A percentile compares a stretch with the other conserved stretches of the same genome.
phyloP scores from a whole-genome alignment of 2,797 vertebrate genomes.

The Synaphobranchus kaupii region DNA sequence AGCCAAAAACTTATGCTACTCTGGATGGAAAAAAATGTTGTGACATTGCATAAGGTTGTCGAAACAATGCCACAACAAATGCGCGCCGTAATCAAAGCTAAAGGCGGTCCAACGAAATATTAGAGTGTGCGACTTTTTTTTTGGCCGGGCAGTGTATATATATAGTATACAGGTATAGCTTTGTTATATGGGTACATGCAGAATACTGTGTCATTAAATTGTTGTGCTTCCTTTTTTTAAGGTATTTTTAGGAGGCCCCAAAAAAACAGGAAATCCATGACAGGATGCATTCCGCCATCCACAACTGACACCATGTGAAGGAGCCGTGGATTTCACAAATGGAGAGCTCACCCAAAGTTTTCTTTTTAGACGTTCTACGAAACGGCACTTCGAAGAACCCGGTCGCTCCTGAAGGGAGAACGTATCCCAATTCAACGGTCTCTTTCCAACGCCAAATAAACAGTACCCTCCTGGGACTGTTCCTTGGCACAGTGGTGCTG shows the following conservation, averaged over 20 bases:
- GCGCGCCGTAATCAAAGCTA: no score
- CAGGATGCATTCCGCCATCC: conserved; percentile 1
- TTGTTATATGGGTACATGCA: background rate
- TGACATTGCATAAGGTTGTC: no score
- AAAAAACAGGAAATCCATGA: background rate
- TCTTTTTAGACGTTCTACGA: conserved; percentile 26
- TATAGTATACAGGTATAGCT: background rate
- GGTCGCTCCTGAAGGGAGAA: conserved; percentile 58
- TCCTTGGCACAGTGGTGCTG: conserved; percentile 82
- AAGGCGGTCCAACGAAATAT: no score
- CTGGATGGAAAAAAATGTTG: no score
- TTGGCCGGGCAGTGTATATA: background rate
- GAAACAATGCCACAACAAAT: no score
- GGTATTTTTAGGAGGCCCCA: conserved; percentile 34
- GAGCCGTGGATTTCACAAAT: conserved; percentile 37
- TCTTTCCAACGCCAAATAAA: conserved; percentile 57
- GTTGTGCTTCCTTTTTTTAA: conserved; percentile 39
- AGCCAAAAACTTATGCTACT: no score
- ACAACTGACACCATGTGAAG: conserved; percentile 50
- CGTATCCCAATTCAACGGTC: conserved; percentile 51
- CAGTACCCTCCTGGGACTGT: conserved; percentile 73
- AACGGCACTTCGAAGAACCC: conserved; percentile 55
- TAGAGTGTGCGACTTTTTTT: no score
- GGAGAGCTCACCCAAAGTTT: conserved; percentile 36
- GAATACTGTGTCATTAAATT: background rate